Base-by-base conservation (phyloP, 1,140 invertebrate genomes). In the Mesaphorura yosii region DNA sequence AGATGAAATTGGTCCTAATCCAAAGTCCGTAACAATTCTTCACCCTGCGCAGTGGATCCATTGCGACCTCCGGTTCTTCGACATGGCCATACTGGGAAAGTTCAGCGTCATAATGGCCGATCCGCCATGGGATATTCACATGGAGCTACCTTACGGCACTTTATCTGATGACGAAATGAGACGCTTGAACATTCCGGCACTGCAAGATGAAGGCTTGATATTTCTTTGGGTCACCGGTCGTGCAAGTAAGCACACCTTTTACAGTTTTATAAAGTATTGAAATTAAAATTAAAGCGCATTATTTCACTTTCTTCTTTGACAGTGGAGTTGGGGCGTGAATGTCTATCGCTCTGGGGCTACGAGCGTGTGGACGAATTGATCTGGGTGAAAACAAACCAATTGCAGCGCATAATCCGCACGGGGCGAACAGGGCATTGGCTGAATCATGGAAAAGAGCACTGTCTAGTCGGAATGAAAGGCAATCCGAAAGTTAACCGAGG, bases 161-260 rank as follows among this genome's bases (percentile, higher is more conserved):
- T 92, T 98, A 88, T 92, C 88, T 0, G 93, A 98, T 69, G 91
- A 96, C 69, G 94, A 98, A 72, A 98, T 98, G 93, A 78, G 92
- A 58, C 88, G 91, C 48, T 70, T 98, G 28, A 88, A 89, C 25
- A 84, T 95, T 50, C 83, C 83, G 1, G 81, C 85, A 20, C 72
- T 97, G 46, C 93, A 97, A 72, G 92, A 96, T 67, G 89, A 94
- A 66, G 93, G 93, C 1, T 77, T 96, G 10, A 86, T 98, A 48
- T 98, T 98, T 70, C 75, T 97, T 0, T 98, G 93, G 93, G 94
- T 98, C 0, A 98, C 93, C 17, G 93, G 93, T 38, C 79, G 81
- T 79, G 78, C 64, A 56, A 47, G n/a, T n/a, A n/a, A n/a, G 17
- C 10, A 41, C 20, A 14, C 23, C 14, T 12, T 28, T 7, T 26